These are phyloP conservation scores for Rhodinocichla rosea DNA, from an alignment of 2,113 vertebrate genomes.

Conservation along the genomic window DNA sequence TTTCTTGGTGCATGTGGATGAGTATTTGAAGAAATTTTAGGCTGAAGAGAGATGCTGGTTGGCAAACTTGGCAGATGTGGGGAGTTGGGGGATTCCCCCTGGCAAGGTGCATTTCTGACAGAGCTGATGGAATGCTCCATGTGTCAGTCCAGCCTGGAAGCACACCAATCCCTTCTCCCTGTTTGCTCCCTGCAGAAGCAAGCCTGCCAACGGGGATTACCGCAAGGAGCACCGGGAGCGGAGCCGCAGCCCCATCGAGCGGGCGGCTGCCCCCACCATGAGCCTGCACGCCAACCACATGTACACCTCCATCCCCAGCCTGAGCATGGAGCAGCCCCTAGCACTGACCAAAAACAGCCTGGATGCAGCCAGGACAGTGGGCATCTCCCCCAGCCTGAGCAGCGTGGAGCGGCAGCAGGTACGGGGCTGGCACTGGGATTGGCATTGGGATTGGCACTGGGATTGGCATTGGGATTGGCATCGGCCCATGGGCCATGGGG, in stretches of 20 bases:
- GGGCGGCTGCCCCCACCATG: constrained; percentile 81
- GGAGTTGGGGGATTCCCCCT: not conserved
- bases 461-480: too few relatives aligned
- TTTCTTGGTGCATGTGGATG: not conserved
- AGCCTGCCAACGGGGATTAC: constrained; percentile 90
- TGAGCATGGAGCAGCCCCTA: constrained; percentile 94
- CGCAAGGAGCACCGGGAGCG: constrained; percentile 89
- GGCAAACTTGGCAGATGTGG: not conserved
- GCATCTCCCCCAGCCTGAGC: constrained; percentile 77
- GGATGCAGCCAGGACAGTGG: constrained; percentile 77
- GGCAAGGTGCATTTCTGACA: not conserved
- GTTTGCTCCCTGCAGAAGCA: constrained; percentile 74
- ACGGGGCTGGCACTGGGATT: not conserved
- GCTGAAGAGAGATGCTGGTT: not conserved
- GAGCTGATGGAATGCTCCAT: rapidly evolving
- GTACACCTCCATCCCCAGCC: constrained; percentile 85
- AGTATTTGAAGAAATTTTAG: not conserved
- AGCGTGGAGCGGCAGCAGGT: constrained; percentile 94
- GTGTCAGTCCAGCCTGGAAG: not conserved
- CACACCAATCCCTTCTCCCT: not conserved
- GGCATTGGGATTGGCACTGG: too few relatives aligned
- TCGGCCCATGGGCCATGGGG: not conserved
- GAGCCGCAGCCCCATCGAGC: constrained; percentile 91
- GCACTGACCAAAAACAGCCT: constrained; percentile 95
- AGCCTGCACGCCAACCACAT: constrained; percentile 84